Evolutionary conservation across 2,797 vertebrate genomes (phyloP).

Genomic region (Ateles fusciceps): DNA sequence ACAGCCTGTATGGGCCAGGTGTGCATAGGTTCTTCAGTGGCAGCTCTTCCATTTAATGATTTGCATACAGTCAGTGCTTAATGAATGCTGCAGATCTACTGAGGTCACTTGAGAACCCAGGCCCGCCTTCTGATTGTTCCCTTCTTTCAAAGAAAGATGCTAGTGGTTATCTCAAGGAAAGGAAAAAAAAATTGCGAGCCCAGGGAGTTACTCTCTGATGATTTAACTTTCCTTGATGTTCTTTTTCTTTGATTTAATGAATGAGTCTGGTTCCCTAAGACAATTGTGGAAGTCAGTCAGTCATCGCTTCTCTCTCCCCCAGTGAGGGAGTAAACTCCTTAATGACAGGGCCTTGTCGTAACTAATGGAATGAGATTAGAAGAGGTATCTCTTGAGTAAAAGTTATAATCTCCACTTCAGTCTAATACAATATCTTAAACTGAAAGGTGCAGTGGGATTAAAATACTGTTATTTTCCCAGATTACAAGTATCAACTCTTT

Average conservation of each 20-base stretch:
- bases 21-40: not conserved
- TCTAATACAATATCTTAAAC: conserved; percentile 41
- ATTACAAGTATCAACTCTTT: conserved; percentile 30
- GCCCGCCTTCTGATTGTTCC: not conserved
- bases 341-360: not conserved
- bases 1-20: not conserved
- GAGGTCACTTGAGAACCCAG: not conserved
- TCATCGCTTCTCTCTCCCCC: not conserved
- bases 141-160: conserved; percentile 12
- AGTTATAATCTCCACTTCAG: conserved; percentile 46
- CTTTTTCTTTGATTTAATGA: conserved; percentile 48
- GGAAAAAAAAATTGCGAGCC: not conserved
- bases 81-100: not conserved
- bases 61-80: not conserved
- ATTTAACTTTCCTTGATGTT: not conserved
- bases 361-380: conserved; percentile 28
- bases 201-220: not conserved
- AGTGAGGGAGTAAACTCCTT: not conserved
- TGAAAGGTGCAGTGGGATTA: conserved; percentile 18
- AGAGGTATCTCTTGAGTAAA: not conserved
- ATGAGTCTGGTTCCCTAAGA: conserved; percentile 26
- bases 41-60: not conserved
- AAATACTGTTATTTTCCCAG: not conserved
- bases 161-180: conserved; percentile 39
- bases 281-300: conserved; percentile 2